Base-by-base conservation (phyloP, 2,113 vertebrate species). In the Prionailurus bengalensis region DNA sequence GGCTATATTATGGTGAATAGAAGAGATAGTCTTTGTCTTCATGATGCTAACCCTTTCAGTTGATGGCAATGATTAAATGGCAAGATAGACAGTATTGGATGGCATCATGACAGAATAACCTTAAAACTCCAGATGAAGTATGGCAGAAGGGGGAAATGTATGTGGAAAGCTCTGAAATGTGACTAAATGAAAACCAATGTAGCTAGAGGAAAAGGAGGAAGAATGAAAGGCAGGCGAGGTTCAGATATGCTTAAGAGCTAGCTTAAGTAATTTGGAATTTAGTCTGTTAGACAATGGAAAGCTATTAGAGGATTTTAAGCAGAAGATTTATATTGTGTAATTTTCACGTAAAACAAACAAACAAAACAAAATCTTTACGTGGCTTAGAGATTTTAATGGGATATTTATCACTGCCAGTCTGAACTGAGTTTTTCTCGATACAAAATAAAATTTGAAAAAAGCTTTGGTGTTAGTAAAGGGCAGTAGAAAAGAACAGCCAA, bases 361-460 rank as follows among this genome's bases (percentile, higher is more conserved):
- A 21, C 71, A 7, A 55, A 73, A 13, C 42, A 39, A 73, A 80
- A 16, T 27, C 1, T 71, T 81, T 3, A 36, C 0, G 0, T 48
- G 31, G 45, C 2, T 74, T 91, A 51, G 9, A 42, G 2, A 66
- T 61, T 58, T 65, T 66, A 76, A 15, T 25, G 4, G 15, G 12
- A 48, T 74, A 3, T 31, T 92, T 92, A 6, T 79, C 5, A 25
- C 19, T 73, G 73, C 3, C 19, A n/a, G 3, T 48, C 13, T 89
- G 25, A 91, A 84, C 3, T 81, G 21, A 14, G 2, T 42, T 90
- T 96, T 92, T 10, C 6, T n/a, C 7, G 91, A 48, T 73, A 45
- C 21, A 89, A 97, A 97, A 87, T 3, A 79, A 95, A 97, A 89
- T 8, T 39, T 65, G 9, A 36, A 89, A 96, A 25, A 84, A 91